Base-by-base conservation (phyloP, 1,140 invertebrate species). In the Heliconius nattereri region DNA sequence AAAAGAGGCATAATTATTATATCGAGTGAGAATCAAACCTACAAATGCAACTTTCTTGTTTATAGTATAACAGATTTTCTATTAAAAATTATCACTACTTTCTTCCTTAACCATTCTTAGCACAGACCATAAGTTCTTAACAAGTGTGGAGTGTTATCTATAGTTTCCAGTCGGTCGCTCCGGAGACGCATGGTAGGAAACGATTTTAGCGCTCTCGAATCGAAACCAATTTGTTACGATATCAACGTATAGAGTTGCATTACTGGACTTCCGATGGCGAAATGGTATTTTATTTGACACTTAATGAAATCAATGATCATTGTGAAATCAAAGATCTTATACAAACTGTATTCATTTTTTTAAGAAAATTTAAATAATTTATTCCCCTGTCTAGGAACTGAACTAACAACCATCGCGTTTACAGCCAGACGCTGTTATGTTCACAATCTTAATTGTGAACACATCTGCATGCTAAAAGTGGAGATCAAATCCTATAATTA, bases 91-190 rank as follows among this genome's bases (percentile, higher is more conserved):
- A 66, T 29, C 60, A 29, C 23, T n/a, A 26, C 60, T 13, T 29
- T n/a, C 8, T 66, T 13, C 23, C 3, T 57, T n/a, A 66, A 23
- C 60, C 23, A 66, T 66, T 66, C 60, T 73, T 60, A 78, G 37
- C 73, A 73, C 71, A 80, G 79, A 40, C 79, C 75, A 80, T 80
- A 80, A 80, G 79, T 80, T 80, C 74, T 80, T 80, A 76, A 76
- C 78, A 76, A 76, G 79, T 79, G 73, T 79, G 78, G 66, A 79
- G 78, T 80, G 79, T 80, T 80, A 80, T 80, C 79, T 80, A 73
- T 76, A 80, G 74, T 80, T 80, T 80, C 79, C 79, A 80, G 79
- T 80, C 79, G 79, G 79, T 76, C 75, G 79, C 60, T 49, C 66
- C 70, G 71, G 71, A 76, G 75, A 80, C 75, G 79, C 79, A 80